A percentile compares a stretch with the other conserved stretches of the same genome.
phyloP scores from a whole-genome alignment of 2,888 invertebrate genomes.

The Ophion slaviceki region DNA sequence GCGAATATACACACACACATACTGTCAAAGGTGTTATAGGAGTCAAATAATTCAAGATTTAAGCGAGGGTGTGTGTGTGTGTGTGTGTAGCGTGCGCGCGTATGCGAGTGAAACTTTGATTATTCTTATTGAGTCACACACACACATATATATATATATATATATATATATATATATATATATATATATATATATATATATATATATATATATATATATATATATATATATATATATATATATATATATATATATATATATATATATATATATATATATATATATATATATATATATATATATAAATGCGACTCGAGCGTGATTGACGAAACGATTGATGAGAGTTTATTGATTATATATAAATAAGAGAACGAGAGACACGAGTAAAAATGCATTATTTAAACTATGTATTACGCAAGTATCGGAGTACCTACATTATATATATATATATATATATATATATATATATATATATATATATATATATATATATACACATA shows the following conservation, averaged over 20 bases:
- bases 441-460: conserved; percentile 54
- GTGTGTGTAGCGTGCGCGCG: neutral
- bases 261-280: too few species aligned
- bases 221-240: too few species aligned
- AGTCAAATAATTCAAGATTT: conserved; percentile 3
- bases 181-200: neutral
- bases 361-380: conserved; percentile 50
- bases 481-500: conserved; percentile 32
- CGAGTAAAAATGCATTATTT: conserved; percentile 76
- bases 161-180: too few species aligned
- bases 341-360: conserved; percentile 54
- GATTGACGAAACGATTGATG: conserved; percentile 61
- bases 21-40: neutral
- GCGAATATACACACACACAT: too few species aligned
- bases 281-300: neutral
- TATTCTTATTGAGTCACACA: conserved; percentile 53
- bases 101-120: conserved; percentile 51
- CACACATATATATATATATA: too few species aligned
- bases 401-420: conserved; percentile 76
- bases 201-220: neutral
- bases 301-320: conserved; percentile 56
- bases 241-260: neutral
- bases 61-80: neutral
- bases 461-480: conserved; percentile 33
- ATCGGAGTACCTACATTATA: conserved; percentile 77